Conservation (phyloP, 2,888 invertebrate species). For the Holacanthella duospinosa region DNA sequence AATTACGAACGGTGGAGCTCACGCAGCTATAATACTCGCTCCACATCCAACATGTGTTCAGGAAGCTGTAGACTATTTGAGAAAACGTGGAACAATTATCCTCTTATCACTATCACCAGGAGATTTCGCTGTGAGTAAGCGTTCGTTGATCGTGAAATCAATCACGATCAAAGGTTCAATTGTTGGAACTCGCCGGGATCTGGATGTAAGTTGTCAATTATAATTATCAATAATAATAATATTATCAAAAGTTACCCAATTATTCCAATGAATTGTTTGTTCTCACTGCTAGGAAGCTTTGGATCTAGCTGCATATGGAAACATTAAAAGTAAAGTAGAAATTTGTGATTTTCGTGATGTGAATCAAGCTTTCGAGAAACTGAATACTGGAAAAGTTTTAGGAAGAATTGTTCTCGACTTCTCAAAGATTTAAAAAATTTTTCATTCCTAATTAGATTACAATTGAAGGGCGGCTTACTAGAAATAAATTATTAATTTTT, state of each 20-base stretch:
- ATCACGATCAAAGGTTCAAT: slow-evolving; percentile 11
- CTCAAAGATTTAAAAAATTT: neutral
- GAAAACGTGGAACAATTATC: slow-evolving; percentile 6
- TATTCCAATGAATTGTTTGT: neutral
- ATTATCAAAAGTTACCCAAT: too few species aligned
- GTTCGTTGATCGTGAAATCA: slow-evolving; percentile 8
- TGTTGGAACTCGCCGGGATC: slow-evolving; percentile 10
- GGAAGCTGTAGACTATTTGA: slow-evolving; percentile 4
- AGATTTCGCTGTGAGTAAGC: neutral
- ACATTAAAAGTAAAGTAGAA: neutral
- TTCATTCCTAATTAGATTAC: too few species aligned
- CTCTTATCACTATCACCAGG: slow-evolving; percentile 8
- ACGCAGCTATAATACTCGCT: slow-evolving; percentile 11
- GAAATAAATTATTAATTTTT: too few species aligned
- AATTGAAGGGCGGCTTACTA: too few species aligned
- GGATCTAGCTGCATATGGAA: neutral
- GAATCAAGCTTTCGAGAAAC: neutral
- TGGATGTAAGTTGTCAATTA: neutral
- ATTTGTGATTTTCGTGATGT: neutral
- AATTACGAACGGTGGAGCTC: slow-evolving; percentile 6
- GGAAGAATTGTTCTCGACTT: neutral
- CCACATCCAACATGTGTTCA: neutral
- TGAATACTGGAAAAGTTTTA: neutral
- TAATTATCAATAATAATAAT: neutral
- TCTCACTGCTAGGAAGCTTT: neutral